A percentile compares a stretch with the other conserved stretches of the same genome.
phyloP scores from a whole-genome alignment of 2,797 vertebrate species.

The Myripristis murdjan region DNA sequence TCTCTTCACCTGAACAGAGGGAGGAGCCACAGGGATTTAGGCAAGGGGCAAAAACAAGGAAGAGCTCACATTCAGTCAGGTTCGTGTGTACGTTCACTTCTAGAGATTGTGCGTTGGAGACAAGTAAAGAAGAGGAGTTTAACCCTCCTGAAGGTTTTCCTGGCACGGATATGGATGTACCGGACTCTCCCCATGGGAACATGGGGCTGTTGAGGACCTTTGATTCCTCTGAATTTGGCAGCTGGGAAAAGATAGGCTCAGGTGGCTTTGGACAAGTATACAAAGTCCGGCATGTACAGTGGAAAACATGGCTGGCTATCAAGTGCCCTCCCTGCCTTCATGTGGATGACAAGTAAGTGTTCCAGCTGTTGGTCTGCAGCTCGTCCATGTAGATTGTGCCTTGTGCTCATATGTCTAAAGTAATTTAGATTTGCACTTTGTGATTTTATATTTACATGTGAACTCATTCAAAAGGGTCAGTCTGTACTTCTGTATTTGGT shows the following conservation, averaged over 20 bases:
- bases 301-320: constrained; percentile 98
- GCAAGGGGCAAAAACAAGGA: constrained; percentile 80
- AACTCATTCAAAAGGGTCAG: neutral
- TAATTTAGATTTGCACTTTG: neutral
- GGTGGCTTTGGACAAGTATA: constrained; percentile 98
- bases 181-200: constrained; percentile 85
- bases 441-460: neutral
- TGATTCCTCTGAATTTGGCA: constrained; percentile 91
- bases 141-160: constrained; percentile 54
- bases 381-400: neutral
- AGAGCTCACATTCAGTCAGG: constrained; percentile 70
- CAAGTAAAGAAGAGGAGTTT: constrained; percentile 58
- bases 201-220: constrained; percentile 95
- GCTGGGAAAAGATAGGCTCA: constrained; percentile 97
- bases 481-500: neutral
- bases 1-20: constrained; percentile 84
- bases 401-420: neutral
- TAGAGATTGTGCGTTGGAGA: constrained; percentile 56
- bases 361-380: constrained; percentile 27
- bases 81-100: constrained; percentile 58
- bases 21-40: constrained; percentile 68
- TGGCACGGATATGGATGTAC: constrained; percentile 87
- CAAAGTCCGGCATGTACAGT: constrained; percentile 96
- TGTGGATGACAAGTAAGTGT: constrained; percentile 95
- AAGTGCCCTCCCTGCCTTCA: constrained; percentile 97